Base-by-base conservation (phyloP, 2,888 invertebrate species). In the Mythimna vitellina region DNA sequence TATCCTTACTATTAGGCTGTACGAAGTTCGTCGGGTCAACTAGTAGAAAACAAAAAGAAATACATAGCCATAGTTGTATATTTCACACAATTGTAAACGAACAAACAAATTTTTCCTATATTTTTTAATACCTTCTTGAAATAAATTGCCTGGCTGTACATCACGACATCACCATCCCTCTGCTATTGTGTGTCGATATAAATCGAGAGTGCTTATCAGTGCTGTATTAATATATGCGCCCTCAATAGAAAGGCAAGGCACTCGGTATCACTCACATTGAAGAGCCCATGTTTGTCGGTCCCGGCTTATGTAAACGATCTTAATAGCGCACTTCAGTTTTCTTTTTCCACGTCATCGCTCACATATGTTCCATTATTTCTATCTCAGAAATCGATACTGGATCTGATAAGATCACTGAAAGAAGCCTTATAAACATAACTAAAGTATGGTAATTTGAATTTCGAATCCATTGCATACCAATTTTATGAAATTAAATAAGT, bases 241-340 rank as follows among this genome's bases (percentile, higher is more conserved):
- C 82, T 82, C 84, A 74, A 84, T 81, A 73, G 65, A 84, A 77
- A 67, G 73, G 70, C 73, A 62, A 82, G 65, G 65, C 64, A 70
- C 70, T 67, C 73, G 71, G 79, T 88, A 87, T 85, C 86, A 80
- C 84, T 82, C 83, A 77, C 70, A 79, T 72, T 70, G 78, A 84
- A 84, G 70, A 72, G 73, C 76, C 68, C 53, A 73, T 88, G 87
- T 90, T 88, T 89, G 82, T 86, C 82, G 80, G 82, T 74, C 83
- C 84, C 78, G 78, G 78, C 87, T 85, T 87, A 83, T 86, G 90
- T 89, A 91, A 92, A 92, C 90, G 90, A 86, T 85, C 87, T 88
- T 90, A 89, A 89, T 90, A 91, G 92, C 89, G 83, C 83, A 88
- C 92, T 92, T 88, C 87, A 90, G 87, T 85, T 88, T 89, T 89